Evolutionary conservation across 2,113 vertebrate species (phyloP), one percentile per base, ranked within the genome.

Genomic region (Lepidothrix coronata): DNA sequence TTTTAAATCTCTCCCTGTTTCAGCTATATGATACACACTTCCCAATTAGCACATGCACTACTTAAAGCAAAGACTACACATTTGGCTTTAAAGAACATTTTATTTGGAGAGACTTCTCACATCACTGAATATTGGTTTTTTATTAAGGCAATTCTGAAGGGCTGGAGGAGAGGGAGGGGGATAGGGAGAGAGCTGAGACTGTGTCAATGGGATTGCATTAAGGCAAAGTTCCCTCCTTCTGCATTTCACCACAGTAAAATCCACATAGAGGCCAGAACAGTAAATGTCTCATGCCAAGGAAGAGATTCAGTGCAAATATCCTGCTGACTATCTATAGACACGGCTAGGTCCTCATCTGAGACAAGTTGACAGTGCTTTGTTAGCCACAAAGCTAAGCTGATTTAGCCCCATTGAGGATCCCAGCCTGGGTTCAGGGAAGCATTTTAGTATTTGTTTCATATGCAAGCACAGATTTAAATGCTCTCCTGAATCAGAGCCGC

Each of bases 141-240:
- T 48, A 62, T 97, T 98, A 98, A 97, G 96, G 97, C 96, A 96
- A 14, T 95, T 97, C 94, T 76, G 87, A 81, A 31, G 89, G 80
- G 35, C 18, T 46, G 44, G 71, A 89, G 52, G 65, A 25, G 22
- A 68, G 37, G 72, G 54, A 79, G 37, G 27, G 30, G 22, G 30
- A 58, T 67, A 41, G 57, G 59, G 63, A 76, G 23, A 63, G 9
- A 63, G 71, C 70, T 20, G 71, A 95, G 71, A 57, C 57, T 44
- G 41, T 35, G 30, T 89, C 86, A 90, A 79, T 0, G 2, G 89
- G 80, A 78, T 86, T 74, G 41, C 87, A 90, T 93, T 92, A 97
- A 97, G 96, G 96, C 96, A 97, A 97, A 96, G 94, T 73, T 92
- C 92, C 82, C 43, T 91, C 77, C 77, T 95, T 77, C 75, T 91